Base-by-base conservation (phyloP, 2,888 invertebrate species). In the Dromius quadrimaculatus region DNA sequence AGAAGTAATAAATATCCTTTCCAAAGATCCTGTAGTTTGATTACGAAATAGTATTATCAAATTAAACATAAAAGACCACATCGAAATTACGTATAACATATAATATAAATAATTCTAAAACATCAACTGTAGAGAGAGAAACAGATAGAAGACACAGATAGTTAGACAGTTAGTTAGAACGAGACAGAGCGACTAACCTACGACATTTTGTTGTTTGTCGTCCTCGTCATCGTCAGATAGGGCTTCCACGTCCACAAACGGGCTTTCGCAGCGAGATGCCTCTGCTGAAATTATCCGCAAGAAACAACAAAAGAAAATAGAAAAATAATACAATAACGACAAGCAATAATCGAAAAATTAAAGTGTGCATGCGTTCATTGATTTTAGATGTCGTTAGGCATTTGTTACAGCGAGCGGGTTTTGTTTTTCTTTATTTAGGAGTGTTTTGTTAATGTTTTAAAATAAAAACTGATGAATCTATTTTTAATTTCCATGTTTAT, bases 231-330 rank as follows among this genome's bases (percentile, higher is more conserved):
- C 85, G 80, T 87, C 87, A 75, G 88, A 88, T 76, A 88, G 86
- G 77, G 87, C 87, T 83, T 88, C 88, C 81, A 88, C 88, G 83
- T 89, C 89, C 80, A 89, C 87, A 83, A 88, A 85, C 79, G 89
- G 89, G 83, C 88, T 88, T 81, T 82, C 82, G 80, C 84, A 86
- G 79, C 85, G 85, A 81, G 83, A 11, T 70, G 72, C 72, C 71
- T 72, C 68, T 69, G 72, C 68, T 61, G 69, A 63, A 70, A 71
- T 62, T 13, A 36, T 64, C 50, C 47, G 71, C 71, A 72, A 66
- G 68, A 73, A 73, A 74, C 73, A 74, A 73, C 72, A 73, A 73
- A 74, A 73, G 73, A 74, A 71, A 73, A 71, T 59, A 57, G 65
- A 64, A 63, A 73, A 71, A 73, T 65, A 71, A 43, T 68, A 54